Percentiles rank a stretch among this genome's conserved stretches.
phyloP scores from a whole-genome alignment of 2,113 vertebrate genomes.

The Pimephales promelas region DNA sequence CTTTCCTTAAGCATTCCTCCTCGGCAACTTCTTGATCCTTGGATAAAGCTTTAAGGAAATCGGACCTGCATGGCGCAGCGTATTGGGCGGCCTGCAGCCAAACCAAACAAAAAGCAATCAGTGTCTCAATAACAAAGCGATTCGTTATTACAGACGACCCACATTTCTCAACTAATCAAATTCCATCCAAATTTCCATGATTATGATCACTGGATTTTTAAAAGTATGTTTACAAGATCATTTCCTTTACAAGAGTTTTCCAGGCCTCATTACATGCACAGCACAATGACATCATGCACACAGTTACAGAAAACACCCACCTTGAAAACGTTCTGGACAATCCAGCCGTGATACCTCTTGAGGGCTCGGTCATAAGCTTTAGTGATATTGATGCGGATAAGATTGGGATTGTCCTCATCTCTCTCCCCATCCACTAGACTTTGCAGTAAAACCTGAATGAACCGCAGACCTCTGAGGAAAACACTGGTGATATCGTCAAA shows the following conservation, averaged over 20 bases:
- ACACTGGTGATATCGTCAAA: not conserved
- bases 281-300: not conserved
- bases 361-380: slow-evolving; percentile 92
- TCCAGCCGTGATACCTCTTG: slow-evolving; percentile 92
- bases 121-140: not conserved
- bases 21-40: slow-evolving; percentile 89
- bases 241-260: not conserved
- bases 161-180: no score
- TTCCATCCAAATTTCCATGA: not conserved
- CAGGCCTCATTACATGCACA: not conserved
- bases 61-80: slow-evolving; percentile 87
- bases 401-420: slow-evolving; percentile 90
- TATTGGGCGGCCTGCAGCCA: slow-evolving; percentile 80
- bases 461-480: slow-evolving; percentile 85
- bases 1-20: slow-evolving; percentile 87
- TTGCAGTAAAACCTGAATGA: slow-evolving; percentile 94
- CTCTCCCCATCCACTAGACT: slow-evolving; percentile 89
- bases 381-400: slow-evolving; percentile 86
- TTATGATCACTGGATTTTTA: not conserved
- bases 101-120: slow-evolving; percentile 7
- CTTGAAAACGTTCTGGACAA: slow-evolving; percentile 89
- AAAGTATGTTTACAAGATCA: not conserved
- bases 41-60: slow-evolving; percentile 92
- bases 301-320: slow-evolving; percentile 69
- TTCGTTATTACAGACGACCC: not conserved